Evolutionary conservation across 2,797 vertebrate species (phyloP).

Genomic region (Orestias chungarensis): DNA sequence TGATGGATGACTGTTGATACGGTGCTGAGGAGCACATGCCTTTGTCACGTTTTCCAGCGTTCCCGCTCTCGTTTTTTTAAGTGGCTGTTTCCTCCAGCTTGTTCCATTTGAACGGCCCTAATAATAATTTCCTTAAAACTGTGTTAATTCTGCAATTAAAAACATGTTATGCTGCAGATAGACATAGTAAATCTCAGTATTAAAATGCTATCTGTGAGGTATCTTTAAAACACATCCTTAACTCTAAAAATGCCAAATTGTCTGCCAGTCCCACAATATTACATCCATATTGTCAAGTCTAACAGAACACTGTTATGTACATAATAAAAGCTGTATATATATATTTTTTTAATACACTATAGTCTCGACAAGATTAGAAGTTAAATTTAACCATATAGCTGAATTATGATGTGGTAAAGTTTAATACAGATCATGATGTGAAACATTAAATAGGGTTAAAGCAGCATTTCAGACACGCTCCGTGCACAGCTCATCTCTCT

Average conservation of each 20-base stretch:
- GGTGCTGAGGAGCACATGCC: constrained; percentile 45
- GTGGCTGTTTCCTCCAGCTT: constrained; percentile 11
- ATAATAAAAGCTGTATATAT: constrained; percentile 49
- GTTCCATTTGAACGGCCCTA: constrained; percentile 28
- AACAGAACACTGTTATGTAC: constrained; percentile 34
- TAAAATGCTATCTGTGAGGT: constrained; percentile 16
- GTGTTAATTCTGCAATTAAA: constrained; percentile 48
- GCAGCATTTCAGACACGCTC: constrained; percentile 50
- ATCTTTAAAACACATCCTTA: constrained; percentile 5
- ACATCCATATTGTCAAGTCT: constrained; percentile 4
- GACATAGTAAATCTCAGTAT: constrained; percentile 42
- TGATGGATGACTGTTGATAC: constrained; percentile 70
- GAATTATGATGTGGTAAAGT: constrained; percentile 60
- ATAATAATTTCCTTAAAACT: constrained; percentile 50
- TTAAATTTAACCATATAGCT: constrained; percentile 59
- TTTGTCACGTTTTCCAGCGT: constrained; percentile 55
- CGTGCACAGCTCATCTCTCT: constrained; percentile 56
- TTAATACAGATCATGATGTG: constrained; percentile 67
- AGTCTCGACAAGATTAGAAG: constrained; percentile 56
- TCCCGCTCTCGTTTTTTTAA: constrained; percentile 37
- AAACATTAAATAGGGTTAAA: constrained; percentile 65
- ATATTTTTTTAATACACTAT: constrained; percentile 36
- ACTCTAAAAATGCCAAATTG: constrained; percentile 14
- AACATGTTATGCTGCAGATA: constrained; percentile 23
- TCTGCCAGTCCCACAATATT: neutral